Conservation (phyloP, 1,140 invertebrate genomes). For the Ridgeia piscesae region DNA sequence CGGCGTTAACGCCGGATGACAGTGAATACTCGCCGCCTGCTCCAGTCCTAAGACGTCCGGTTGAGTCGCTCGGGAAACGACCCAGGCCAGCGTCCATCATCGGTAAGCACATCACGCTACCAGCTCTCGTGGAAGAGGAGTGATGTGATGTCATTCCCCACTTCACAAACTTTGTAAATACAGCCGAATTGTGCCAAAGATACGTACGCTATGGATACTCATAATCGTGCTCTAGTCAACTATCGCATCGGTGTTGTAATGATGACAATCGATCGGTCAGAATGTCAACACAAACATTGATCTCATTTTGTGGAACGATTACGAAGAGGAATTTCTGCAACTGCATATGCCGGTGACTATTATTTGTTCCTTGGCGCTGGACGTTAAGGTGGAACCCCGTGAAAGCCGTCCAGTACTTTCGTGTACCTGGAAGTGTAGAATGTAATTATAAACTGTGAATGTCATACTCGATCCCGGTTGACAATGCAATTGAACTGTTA, state of each 20-base stretch:
- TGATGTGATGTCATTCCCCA: background rate
- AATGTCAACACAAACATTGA: background rate
- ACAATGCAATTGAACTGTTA: background rate
- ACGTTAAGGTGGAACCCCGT: background rate
- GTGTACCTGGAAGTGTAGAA: background rate
- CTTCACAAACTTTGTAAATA: background rate
- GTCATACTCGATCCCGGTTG: background rate
- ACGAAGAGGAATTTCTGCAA: background rate
- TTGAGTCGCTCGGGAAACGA: background rate
- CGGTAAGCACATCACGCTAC: background rate
- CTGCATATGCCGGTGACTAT: background rate
- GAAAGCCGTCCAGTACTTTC: background rate
- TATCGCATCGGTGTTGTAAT: background rate
- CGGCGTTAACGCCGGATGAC: constrained; percentile 2
- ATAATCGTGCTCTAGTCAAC: background rate
- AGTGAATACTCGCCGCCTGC: background rate
- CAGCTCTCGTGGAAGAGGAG: background rate
- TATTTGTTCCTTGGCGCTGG: background rate
- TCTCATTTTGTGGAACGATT: background rate
- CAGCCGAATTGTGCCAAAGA: background rate
- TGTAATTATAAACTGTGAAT: background rate
- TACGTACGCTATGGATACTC: background rate
- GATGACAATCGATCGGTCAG: background rate
- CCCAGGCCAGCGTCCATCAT: background rate
- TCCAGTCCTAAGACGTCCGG: background rate